A percentile compares a stretch with the other conserved stretches of the same genome.
Evolutionary conservation across 53 echinoderm and acorn worm genomes (phyloP).

Genomic region (Stichopus horrens): DNA sequence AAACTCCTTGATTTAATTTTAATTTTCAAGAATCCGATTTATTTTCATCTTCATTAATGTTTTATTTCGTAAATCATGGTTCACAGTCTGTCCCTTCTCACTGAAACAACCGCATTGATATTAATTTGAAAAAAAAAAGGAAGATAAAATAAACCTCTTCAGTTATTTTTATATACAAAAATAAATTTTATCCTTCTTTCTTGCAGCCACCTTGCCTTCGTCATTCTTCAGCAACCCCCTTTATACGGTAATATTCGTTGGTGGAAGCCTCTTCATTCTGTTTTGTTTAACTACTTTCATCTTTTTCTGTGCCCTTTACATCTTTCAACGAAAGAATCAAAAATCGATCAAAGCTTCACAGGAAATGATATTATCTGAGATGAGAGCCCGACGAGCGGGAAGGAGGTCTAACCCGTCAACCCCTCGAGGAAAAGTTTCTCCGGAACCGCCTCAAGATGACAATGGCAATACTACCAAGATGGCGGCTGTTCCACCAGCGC

Average conservation of each 20-base stretch:
- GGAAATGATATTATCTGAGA: slow-evolving; percentile 13
- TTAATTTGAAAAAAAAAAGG: too few relatives aligned
- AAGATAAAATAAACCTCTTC: too few relatives aligned
- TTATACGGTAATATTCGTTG: background rate
- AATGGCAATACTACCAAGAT: slow-evolving; percentile 2
- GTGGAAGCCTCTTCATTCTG: background rate
- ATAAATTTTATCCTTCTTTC: background rate
- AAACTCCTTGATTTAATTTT: too few relatives aligned
- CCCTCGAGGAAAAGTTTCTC: slow-evolving; percentile 8
- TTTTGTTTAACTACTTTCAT: slow-evolving; percentile 8
- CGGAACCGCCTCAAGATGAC: slow-evolving; percentile 1
- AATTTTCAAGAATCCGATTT: too few relatives aligned
- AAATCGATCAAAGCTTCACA: slow-evolving; percentile 9
- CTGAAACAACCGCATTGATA: too few relatives aligned
- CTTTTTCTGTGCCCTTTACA: slow-evolving; percentile 3
- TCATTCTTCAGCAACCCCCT: background rate
- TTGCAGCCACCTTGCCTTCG: background rate
- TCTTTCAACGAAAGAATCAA: background rate
- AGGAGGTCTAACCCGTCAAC: background rate
- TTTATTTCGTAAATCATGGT: too few relatives aligned
- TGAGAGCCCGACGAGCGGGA: background rate
- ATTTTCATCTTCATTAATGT: too few relatives aligned
- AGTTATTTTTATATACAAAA: too few relatives aligned
- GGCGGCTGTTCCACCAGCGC: slow-evolving; percentile 25
- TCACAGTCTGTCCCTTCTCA: too few relatives aligned